Base-by-base conservation (phyloP, 1,140 invertebrate genomes). In the Drosophila rufa region DNA sequence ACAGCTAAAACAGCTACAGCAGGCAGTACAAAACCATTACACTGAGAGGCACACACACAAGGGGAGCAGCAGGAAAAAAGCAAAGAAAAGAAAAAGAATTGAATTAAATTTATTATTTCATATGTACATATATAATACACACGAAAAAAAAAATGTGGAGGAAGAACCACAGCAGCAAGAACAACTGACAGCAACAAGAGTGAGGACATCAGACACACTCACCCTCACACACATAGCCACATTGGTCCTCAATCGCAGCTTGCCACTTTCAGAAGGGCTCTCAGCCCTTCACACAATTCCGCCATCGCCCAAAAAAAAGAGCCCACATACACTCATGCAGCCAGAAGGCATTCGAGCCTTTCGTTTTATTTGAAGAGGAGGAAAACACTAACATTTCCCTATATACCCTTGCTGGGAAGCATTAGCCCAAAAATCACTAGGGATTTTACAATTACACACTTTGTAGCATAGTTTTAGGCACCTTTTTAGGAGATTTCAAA, bases 41-140 rank as follows among this genome's bases (percentile, higher is more conserved):
- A 75, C 50, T 57, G 38, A 81, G 40, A 70, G 17, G 22, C 22
- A n/a, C 22, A 64, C 47, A 57, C 59, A 43, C 53, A 69, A 45
- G 25, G 42, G 61, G 45, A 48, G 40, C 11, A 65, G 38, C 19
- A 64, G 53, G 19, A 22, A 27, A 50, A 50, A 12, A 43, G n/a
- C 38, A 53, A 53, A n/a, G 17, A 40, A 22, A 11, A 61, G 47
- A 22, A 58, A 65, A 40, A 55, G 61, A 66, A 64, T 50, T 68
- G 55, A 66, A 76, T 78, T 19, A 62, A 74, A 69, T 79, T 43
- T 82, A 71, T 71, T 86, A 67, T 82, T 71, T 58, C 6, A 81
- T 76, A 69, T 58, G 64, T 64, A 83, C 59, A 60, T 84, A 77
- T 80, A 69, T 67, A 58, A 48, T 64, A 76, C 65, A 80, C 71